Percentiles rank a stretch among this genome's conserved stretches.
Evolutionary conservation across 2,888 invertebrate genomes (phyloP).

Genomic region (Diploptera punctata): DNA sequence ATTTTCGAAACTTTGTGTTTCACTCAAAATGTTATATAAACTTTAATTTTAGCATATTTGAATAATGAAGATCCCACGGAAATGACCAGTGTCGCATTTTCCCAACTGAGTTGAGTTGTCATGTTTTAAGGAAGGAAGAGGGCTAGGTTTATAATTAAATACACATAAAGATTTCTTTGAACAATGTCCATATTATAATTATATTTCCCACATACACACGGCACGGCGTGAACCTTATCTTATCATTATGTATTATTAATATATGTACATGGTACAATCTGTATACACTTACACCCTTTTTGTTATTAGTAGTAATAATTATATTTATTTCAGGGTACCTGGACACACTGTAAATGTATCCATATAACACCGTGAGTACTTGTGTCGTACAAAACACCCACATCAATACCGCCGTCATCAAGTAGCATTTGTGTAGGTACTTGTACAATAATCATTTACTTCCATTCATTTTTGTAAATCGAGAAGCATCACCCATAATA

Average conservation of each 20-base stretch:
- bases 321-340: slow-evolving; percentile 48
- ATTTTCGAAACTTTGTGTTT: too few species aligned
- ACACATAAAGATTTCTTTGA: slow-evolving; percentile 68
- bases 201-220: slow-evolving; percentile 86
- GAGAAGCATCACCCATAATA: slow-evolving; percentile 60
- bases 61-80: too few species aligned
- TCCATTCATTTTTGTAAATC: slow-evolving; percentile 54
- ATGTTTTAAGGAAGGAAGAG: too few species aligned
- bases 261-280: slow-evolving; percentile 75
- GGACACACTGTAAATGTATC: slow-evolving; percentile 27
- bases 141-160: too few species aligned
- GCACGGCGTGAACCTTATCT: slow-evolving; percentile 91
- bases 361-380: slow-evolving; percentile 40
- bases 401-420: slow-evolving; percentile 31
- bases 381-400: slow-evolving; percentile 36
- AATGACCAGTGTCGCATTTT: too few species aligned
- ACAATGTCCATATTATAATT: slow-evolving; percentile 88
- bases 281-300: slow-evolving; percentile 65
- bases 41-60: too few species aligned
- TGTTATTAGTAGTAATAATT: slow-evolving; percentile 50
- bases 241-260: slow-evolving; percentile 72
- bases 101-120: too few species aligned
- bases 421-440: slow-evolving; percentile 26
- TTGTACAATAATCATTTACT: slow-evolving; percentile 28
- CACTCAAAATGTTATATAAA: too few species aligned